Conservation (phyloP, 1,140 invertebrate species). For the Drosophila auraria region DNA sequence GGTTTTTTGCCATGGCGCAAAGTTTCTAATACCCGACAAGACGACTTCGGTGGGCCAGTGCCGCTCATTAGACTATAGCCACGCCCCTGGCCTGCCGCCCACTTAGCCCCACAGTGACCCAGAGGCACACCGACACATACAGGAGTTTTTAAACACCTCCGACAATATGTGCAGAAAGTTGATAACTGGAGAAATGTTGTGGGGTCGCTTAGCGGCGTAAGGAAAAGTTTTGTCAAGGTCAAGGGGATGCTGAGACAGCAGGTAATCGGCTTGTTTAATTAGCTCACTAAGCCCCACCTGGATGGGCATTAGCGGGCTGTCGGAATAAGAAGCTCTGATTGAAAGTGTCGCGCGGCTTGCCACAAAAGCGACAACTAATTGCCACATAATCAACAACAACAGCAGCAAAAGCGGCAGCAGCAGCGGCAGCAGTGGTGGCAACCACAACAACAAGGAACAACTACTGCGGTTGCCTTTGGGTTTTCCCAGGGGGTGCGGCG, state of each 20-base stretch:
- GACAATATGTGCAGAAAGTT: constrained; percentile 53
- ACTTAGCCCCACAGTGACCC: constrained; percentile 30
- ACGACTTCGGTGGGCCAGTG: constrained; percentile 38
- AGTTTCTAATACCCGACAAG: constrained; percentile 55
- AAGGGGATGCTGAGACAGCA: constrained; percentile 33
- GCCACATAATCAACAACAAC: constrained; percentile 75
- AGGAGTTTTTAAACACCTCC: constrained; percentile 32
- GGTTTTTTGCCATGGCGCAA: constrained; percentile 43
- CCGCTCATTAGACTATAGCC: constrained; percentile 50
- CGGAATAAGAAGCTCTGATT: constrained; percentile 55
- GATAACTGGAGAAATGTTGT: constrained; percentile 45
- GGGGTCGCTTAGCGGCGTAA: constrained; percentile 8
- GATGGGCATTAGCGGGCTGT: constrained; percentile 63
- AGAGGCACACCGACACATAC: constrained; percentile 1
- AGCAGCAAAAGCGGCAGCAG: background rate
- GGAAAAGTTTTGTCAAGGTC: constrained; percentile 55
- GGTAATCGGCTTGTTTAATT: constrained; percentile 79
- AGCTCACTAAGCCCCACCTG: constrained; percentile 60
- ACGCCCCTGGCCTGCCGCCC: constrained; percentile 10
- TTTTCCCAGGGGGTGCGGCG: background rate
- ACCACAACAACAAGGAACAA: constrained; percentile 48
- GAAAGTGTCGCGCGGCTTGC: constrained; percentile 61
- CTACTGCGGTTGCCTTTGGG: constrained; percentile 41
- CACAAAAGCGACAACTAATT: constrained; percentile 80
- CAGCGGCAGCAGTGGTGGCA: background rate